A percentile compares a stretch with the other conserved stretches of the same genome.
Conservation (phyloP, 2,113 vertebrate genomes). For the Pantherophis guttatus region DNA sequence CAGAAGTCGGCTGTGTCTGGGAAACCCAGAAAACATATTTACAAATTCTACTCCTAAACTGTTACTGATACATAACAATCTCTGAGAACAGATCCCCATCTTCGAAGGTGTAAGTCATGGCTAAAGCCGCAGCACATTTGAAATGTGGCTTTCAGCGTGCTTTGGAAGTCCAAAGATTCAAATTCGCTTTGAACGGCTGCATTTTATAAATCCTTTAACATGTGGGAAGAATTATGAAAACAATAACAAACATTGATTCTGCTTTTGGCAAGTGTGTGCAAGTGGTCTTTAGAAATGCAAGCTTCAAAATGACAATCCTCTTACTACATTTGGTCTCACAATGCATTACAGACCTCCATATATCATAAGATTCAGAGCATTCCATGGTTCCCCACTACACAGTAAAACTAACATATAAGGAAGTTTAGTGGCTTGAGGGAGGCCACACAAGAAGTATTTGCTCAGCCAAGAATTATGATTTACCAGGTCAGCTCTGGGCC, state of each 20-base stretch:
- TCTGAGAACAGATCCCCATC: slow-evolving; percentile 51
- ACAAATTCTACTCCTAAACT: slow-evolving; percentile 25
- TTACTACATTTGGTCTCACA: not conserved
- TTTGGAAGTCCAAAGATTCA: slow-evolving; percentile 52
- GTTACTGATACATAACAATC: slow-evolving; percentile 19
- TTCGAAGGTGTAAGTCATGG: slow-evolving; percentile 10
- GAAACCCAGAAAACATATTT: not conserved
- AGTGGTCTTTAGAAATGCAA: not conserved
- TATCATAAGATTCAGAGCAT: not conserved
- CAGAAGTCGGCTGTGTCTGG: not conserved
- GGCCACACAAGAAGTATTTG: slow-evolving; percentile 14
- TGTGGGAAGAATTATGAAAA: slow-evolving; percentile 47
- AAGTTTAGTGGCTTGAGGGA: slow-evolving; percentile 3
- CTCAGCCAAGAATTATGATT: slow-evolving; percentile 13
- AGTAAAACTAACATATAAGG: not conserved
- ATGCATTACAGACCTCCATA: not conserved
- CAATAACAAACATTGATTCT: slow-evolving; percentile 48
- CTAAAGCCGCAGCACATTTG: not conserved
- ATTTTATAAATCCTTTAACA: slow-evolving; percentile 37
- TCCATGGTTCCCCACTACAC: not conserved
- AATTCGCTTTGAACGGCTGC: slow-evolving; percentile 27
- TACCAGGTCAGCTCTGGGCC: slow-evolving; percentile 1
- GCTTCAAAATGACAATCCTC: slow-evolving; percentile 7
- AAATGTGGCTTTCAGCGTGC: slow-evolving; percentile 32
- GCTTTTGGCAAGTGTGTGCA: slow-evolving; percentile 13